Evolutionary conservation across 2,797 vertebrate species (phyloP).

Genomic region (Bovichtus diacanthus): DNA sequence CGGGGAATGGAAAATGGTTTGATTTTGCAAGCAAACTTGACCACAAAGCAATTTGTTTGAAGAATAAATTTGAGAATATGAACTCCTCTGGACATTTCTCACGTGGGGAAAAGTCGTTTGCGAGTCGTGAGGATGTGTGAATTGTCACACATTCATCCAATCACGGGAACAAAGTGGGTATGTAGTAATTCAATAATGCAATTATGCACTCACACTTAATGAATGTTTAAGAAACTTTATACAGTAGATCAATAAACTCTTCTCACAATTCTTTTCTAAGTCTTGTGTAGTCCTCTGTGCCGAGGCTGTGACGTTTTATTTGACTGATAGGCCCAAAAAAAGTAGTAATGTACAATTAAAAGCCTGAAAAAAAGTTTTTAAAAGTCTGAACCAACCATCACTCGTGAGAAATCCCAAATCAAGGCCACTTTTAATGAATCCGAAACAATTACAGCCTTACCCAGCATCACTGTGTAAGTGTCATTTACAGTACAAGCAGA

Average conservation of each 20-base stretch:
- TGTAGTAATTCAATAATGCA: conserved; percentile 55
- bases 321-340: conserved; percentile 1
- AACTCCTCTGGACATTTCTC: conserved; percentile 43
- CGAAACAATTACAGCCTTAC: neutral
- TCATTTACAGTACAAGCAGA: conserved; percentile 3
- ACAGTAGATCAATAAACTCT: conserved; percentile 56
- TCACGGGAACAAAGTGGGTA: conserved; percentile 42
- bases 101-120: conserved; percentile 31
- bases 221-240: conserved; percentile 52
- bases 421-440: neutral
- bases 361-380: neutral
- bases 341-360: neutral
- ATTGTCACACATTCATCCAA: conserved; percentile 35
- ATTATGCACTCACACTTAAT: conserved; percentile 53
- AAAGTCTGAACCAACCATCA: neutral
- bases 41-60: conserved; percentile 45
- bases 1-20: conserved; percentile 30
- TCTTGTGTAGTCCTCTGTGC: neutral
- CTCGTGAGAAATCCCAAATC: neutral
- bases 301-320: neutral
- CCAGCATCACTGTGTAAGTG: neutral
- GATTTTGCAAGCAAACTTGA: conserved; percentile 48
- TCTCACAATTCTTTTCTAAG: conserved; percentile 27
- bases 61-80: conserved; percentile 47
- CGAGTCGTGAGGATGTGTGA: conserved; percentile 30